Evolutionary conservation across 2,888 invertebrate genomes (phyloP), one percentile per base, ranked within the genome.

Genomic region (Baccha elongata): DNA sequence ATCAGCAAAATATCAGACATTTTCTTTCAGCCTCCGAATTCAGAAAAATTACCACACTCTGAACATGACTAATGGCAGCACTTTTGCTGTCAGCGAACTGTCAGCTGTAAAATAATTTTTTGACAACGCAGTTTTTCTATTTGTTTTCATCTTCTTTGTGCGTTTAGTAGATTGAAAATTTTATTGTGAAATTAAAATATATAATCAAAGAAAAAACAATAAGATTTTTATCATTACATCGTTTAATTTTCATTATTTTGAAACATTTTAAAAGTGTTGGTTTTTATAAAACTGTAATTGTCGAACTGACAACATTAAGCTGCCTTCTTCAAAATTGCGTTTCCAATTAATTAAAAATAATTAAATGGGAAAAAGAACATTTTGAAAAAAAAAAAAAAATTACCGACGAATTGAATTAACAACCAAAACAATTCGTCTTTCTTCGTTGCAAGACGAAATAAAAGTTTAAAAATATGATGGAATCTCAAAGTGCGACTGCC

Each of bases 401-500:
- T 32, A 35, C 29, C 29, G 48, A 40, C 32, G 5, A 50, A 52
- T 8, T 37, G 21, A n/a, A 55, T 37, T 6, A 40, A 55, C 29
- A 52, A 52, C 15, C 23, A 26, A 44, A 46, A n/a, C 29, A 62
- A 21, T 35, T 3, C 29, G 13, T n/a, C n/a, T n/a, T n/a, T n/a
- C 10, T 7, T 23, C 35, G 13, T 37, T 37, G 26, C 0, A 44
- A 23, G 15, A 32, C 19, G 29, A 58, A 21, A 64, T 40, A 68
- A 64, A 23, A 3, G 3, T 2, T 17, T 21, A 37, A 23, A n/a
- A 1, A 1, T 11, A 46, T 62, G 46, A 76, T 81, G 76, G 81
- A 81, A 29, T 40, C 23, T 21, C 44, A 60, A 55, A 84, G 23
- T 64, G 35, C 78, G 52, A 68, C 86, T 26, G 62, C 81, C 80